A percentile compares a stretch with the other conserved stretches of the same genome.
Evolutionary conservation across 2,888 invertebrate genomes (phyloP).

Genomic region (Scaptodrosophila latifasciaeformis): DNA sequence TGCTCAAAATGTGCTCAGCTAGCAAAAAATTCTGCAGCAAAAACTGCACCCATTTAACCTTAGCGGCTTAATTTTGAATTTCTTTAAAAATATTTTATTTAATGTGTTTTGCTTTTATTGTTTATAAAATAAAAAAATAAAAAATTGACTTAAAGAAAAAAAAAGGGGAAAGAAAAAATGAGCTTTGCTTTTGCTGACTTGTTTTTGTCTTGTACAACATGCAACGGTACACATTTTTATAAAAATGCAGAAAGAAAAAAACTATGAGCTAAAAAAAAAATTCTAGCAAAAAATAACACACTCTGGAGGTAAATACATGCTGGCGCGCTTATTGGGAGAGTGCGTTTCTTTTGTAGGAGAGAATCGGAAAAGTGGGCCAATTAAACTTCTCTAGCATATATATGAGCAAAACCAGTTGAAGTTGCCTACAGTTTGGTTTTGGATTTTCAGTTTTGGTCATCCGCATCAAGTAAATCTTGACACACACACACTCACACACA

Average conservation of each 20-base stretch:
- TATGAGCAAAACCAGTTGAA: slow-evolving; percentile 19
- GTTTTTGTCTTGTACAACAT: slow-evolving; percentile 52
- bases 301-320: too few species aligned
- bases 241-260: slow-evolving; percentile 13
- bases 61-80: too few species aligned
- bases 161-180: too few species aligned
- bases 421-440: slow-evolving; percentile 30
- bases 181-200: slow-evolving; percentile 60
- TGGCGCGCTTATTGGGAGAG: too few species aligned
- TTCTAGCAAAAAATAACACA: neutral
- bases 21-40: too few species aligned
- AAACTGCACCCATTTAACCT: too few species aligned
- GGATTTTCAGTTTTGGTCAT: too few species aligned
- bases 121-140: neutral
- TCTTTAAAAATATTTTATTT: too few species aligned
- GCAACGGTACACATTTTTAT: slow-evolving; percentile 52
- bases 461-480: too few species aligned
- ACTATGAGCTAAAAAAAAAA: neutral
- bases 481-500: neutral
- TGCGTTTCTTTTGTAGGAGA: too few species aligned
- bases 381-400: slow-evolving; percentile 29
- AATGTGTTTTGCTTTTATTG: too few species aligned
- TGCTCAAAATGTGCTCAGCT: too few species aligned
- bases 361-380: neutral
- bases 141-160: neutral